Conservation (phyloP, 2,113 vertebrate genomes). For the Zosterops pallidus region DNA sequence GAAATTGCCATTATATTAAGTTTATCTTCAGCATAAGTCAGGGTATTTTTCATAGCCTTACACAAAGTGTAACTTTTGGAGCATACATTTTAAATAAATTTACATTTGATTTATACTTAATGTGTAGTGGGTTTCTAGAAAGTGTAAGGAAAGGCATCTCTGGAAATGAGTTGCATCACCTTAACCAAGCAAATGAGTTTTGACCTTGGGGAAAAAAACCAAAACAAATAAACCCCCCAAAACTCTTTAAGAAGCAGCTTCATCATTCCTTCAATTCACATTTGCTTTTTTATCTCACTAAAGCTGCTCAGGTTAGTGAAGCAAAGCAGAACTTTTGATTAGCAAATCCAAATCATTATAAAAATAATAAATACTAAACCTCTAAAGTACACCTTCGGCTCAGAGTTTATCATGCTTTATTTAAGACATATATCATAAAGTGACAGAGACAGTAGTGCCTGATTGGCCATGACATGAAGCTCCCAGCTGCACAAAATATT, state of each 20-base stretch:
- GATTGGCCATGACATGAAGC: not conserved
- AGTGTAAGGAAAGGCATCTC: not conserved
- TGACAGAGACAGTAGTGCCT: not conserved
- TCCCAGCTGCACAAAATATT: not conserved
- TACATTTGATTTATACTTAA: not conserved
- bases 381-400: accelerated
- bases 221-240: accelerated
- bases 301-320: not conserved
- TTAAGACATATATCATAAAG: not conserved
- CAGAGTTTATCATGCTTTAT: not conserved
- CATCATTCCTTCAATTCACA: not conserved
- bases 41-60: not conserved
- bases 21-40: not conserved
- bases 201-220: not conserved
- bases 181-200: not conserved
- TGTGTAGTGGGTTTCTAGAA: not conserved
- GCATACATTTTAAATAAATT: not conserved
- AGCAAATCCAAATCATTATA: not conserved
- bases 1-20: not conserved
- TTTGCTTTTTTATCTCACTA: not conserved
- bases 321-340: not conserved
- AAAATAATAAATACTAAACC: not conserved
- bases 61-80: not conserved
- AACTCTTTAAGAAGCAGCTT: not conserved
- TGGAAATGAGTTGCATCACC: not conserved